Percentiles rank a stretch among this genome's conserved stretches.
These are phyloP conservation scores for Sakesphorus luctuosus DNA, from an alignment of 2,113 vertebrate genomes.

Conservation along the genomic window DNA sequence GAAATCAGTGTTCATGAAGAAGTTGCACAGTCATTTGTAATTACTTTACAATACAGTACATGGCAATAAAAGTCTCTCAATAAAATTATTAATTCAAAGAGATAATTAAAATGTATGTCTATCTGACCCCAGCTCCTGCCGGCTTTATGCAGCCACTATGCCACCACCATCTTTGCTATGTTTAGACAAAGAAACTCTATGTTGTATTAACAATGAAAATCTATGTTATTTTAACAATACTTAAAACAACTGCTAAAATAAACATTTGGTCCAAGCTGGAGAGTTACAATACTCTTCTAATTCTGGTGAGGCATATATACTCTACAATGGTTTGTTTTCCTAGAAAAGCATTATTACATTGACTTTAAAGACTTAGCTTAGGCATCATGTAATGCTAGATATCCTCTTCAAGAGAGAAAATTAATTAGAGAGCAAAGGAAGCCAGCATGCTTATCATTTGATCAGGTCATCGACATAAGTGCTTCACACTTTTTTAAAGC, in stretches of 20 bases:
- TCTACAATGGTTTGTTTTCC: not conserved
- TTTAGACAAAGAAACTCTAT: slow-evolving; percentile 64
- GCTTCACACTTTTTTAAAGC: slow-evolving; percentile 71
- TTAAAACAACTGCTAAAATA: slow-evolving; percentile 41
- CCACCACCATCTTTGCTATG: slow-evolving; percentile 49
- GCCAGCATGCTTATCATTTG: slow-evolving; percentile 72
- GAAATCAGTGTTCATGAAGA: slow-evolving; percentile 56
- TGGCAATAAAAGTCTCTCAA: slow-evolving; percentile 72
- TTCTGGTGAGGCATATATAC: not conserved
- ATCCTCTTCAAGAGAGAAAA: slow-evolving; percentile 67
- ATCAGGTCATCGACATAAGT: slow-evolving; percentile 79
- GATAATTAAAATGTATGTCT: slow-evolving; percentile 72
- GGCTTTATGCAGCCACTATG: slow-evolving; percentile 1
- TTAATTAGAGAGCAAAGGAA: slow-evolving; percentile 78
- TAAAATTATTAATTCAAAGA: slow-evolving; percentile 63
- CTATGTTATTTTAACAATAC: slow-evolving; percentile 58
- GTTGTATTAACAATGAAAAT: slow-evolving; percentile 56
- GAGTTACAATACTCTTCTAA: not conserved
- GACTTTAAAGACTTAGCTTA: slow-evolving; percentile 26
- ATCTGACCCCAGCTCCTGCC: slow-evolving; percentile 57
- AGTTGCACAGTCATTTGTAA: slow-evolving; percentile 33
- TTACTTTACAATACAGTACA: slow-evolving; percentile 63
- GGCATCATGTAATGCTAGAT: slow-evolving; percentile 49
- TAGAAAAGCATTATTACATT: not conserved
- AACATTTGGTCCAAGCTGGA: slow-evolving; percentile 15